Evolutionary conservation across 2,888 invertebrate species (phyloP), one percentile per base, ranked within the genome.

Genomic region (Coecobrya sp.): DNA sequence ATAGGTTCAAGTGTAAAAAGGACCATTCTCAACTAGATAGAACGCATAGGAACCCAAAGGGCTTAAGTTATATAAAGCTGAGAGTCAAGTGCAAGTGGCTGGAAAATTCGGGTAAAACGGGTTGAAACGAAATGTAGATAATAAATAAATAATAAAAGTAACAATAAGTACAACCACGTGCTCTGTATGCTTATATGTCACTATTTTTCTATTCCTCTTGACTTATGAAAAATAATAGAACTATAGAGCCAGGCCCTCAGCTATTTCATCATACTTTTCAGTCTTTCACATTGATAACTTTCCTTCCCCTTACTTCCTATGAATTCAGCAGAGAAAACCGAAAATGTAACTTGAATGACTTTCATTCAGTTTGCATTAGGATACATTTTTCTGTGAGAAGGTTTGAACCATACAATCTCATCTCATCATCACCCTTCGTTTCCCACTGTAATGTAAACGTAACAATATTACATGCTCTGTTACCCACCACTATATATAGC

Each of bases 401-500:
- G 73, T 70, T 55, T 82, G 36, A 87, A 88, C 79, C 79, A 81
- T 68, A 92, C 91, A 94, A 94, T 94, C 94, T 93, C 94, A 93
- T 93, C 93, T 86, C 88, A 79, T 76, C 87, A 93, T 93, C 93
- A 94, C 93, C 94, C 94, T 94, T 94, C 94, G 94, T 93, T 94
- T 93, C 94, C 89, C 93, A 59, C 85, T 86, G 91, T 94, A 94
- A 94, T 94, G 94, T 91, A 94, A 94, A 94, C 94, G 94, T 94
- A 94, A 94, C 94, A 91, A 92, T 85, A 89, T 94, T 93, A 94
- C 92, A 93, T 93, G 93, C 92, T 90, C 89, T 82, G 59, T 36
- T 91, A 84, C 90, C 79, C 59, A 25, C 49, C 79, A 65, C 36
- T 19, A 19, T n/a, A 19, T 19, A 11, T 2, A 49, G 22, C 49